Conservation (phyloP, 1,140 invertebrate species). For the Thaumetopoea pityocampa region DNA sequence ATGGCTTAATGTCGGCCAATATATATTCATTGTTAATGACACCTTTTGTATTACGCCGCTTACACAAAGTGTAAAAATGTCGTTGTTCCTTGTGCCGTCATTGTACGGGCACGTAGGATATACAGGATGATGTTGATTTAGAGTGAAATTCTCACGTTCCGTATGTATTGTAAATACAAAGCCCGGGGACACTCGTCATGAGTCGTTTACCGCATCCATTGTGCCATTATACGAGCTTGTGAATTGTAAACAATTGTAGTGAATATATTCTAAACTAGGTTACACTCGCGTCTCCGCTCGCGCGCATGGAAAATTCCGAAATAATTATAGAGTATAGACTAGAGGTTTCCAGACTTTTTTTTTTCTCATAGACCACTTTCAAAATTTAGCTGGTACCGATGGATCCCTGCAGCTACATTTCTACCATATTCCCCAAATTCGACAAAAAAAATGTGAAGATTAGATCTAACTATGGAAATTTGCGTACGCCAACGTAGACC, state of each 20-base stretch:
- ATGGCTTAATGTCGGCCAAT: slow-evolving; percentile 52
- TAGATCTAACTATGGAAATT: too few species aligned
- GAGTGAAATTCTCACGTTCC: slow-evolving; percentile 68
- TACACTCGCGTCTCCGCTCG: too few species aligned
- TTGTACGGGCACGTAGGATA: slow-evolving; percentile 61
- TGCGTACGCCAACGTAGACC: too few species aligned
- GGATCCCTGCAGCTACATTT: too few species aligned
- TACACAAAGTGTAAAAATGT: slow-evolving; percentile 40
- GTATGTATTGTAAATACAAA: slow-evolving; percentile 62
- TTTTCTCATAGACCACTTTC: slow-evolving; percentile 8
- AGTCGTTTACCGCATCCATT: slow-evolving; percentile 60
- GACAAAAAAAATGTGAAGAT: too few species aligned
- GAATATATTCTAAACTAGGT: neutral
- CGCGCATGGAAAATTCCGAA: neutral
- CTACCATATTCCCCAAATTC: too few species aligned
- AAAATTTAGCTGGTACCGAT: too few species aligned
- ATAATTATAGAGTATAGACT: neutral
- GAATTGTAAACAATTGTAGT: slow-evolving; percentile 59
- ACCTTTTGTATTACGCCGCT: slow-evolving; percentile 54
- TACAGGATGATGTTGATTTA: slow-evolving; percentile 54
- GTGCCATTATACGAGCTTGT: slow-evolving; percentile 59
- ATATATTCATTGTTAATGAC: slow-evolving; percentile 55
- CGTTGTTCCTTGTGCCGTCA: slow-evolving; percentile 45
- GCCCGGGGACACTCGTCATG: slow-evolving; percentile 56
- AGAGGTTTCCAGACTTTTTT: too few species aligned